A percentile compares a stretch with the other conserved stretches of the same genome.
Evolutionary conservation across 1,140 invertebrate species (phyloP).

Genomic region (Euura lappo): DNA sequence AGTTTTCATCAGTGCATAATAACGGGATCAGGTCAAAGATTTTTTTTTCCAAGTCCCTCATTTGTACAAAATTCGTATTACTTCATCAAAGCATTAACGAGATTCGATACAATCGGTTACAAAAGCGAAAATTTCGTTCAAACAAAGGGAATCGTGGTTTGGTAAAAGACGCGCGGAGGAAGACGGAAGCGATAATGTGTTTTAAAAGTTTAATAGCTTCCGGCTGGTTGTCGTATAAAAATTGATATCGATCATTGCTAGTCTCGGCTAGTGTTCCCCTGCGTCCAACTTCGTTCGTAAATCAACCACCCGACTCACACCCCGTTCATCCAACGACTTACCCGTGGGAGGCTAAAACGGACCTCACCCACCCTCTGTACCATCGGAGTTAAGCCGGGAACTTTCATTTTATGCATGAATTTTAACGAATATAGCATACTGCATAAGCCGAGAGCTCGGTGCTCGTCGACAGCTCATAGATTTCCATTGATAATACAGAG

Average conservation of each 20-base stretch:
- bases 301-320: slow-evolving; percentile 34
- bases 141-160: neutral
- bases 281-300: slow-evolving; percentile 32
- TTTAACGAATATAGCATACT: slow-evolving; percentile 30
- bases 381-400: slow-evolving; percentile 21
- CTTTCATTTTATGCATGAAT: slow-evolving; percentile 39
- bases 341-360: slow-evolving; percentile 8
- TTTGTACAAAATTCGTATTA: neutral
- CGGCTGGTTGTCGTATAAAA: neutral
- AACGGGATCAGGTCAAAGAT: neutral
- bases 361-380: slow-evolving; percentile 7
- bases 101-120: neutral
- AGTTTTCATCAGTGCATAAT: neutral
- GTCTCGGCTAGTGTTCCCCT: neutral
- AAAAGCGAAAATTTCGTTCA: neutral
- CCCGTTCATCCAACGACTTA: slow-evolving; percentile 3
- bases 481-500: too few species aligned
- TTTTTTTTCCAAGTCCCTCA: neutral
- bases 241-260: slow-evolving; percentile 3
- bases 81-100: neutral
- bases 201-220: slow-evolving; percentile 3
- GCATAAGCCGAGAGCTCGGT: too few species aligned
- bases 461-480: too few species aligned
- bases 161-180: neutral
- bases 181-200: neutral